phyloP scores from a whole-genome alignment of 2,888 invertebrate species.

The Spicauda simplicius region DNA sequence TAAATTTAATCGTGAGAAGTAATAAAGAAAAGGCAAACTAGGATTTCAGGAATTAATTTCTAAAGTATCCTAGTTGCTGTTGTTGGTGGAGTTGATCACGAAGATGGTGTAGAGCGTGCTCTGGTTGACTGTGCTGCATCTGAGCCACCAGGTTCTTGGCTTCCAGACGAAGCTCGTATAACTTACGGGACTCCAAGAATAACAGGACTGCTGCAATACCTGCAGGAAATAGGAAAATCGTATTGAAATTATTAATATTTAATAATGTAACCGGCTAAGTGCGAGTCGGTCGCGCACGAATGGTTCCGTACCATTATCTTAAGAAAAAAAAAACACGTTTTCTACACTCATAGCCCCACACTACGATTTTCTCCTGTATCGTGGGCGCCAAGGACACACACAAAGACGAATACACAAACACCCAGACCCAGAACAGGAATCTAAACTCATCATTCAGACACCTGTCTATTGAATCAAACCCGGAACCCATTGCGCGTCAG shows the following conservation, averaged over 20 bases:
- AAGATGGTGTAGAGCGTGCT: conserved; percentile 76
- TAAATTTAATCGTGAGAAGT: not conserved
- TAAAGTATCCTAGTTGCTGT: conserved; percentile 52
- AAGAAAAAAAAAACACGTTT: too few relatives aligned
- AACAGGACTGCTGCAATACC: conserved; percentile 88
- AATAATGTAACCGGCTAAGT: too few relatives aligned
- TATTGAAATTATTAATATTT: not conserved
- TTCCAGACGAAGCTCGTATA: conserved; percentile 90
- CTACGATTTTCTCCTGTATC: too few relatives aligned
- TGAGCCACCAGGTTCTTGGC: conserved; percentile 95
- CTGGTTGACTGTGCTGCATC: conserved; percentile 91
- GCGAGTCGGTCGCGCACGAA: too few relatives aligned
- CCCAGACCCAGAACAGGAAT: too few relatives aligned
- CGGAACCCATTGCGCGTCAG: too few relatives aligned
- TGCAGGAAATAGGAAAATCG: conserved; percentile 45
- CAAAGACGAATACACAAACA: too few relatives aligned
- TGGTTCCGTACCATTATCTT: too few relatives aligned
- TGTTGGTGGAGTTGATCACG: conserved; percentile 76
- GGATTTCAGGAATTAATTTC: conserved; percentile 37
- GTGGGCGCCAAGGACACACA: too few relatives aligned
- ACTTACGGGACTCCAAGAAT: conserved; percentile 89
- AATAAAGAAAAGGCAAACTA: not conserved
- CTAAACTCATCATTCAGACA: too few relatives aligned
- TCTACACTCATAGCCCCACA: too few relatives aligned
- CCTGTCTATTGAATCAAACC: too few relatives aligned